A percentile compares a stretch with the other conserved stretches of the same genome.
Conservation (phyloP, 2,888 invertebrate genomes). For the Oegoconia quadripuncta region DNA sequence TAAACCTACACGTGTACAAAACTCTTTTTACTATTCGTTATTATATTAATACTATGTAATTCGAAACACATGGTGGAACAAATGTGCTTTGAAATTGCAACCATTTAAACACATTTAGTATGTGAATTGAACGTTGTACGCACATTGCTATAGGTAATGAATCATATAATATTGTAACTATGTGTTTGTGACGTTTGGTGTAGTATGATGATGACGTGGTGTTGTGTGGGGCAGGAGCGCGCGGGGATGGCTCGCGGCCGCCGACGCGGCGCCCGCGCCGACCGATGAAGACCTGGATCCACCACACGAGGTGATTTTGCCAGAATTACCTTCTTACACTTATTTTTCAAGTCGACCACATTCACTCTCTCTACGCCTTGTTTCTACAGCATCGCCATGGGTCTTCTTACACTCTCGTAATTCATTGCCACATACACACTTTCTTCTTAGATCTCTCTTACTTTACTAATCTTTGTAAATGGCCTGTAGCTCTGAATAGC, state of each 20-base stretch:
- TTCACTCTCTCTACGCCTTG: slow-evolving; percentile 63
- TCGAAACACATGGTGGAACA: no score
- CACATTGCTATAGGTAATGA: no score
- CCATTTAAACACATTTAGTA: no score
- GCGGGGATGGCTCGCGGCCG: slow-evolving; percentile 64
- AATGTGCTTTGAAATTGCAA: no score
- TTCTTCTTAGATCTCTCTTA: slow-evolving; percentile 12
- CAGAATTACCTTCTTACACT: slow-evolving; percentile 74
- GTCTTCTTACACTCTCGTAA: slow-evolving; percentile 62
- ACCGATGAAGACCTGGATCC: slow-evolving; percentile 68
- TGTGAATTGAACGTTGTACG: no score
- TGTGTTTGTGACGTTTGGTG: neutral
- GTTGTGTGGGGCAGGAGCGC: slow-evolving; percentile 73
- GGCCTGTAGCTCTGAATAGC: slow-evolving; percentile 16
- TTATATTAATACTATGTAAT: no score
- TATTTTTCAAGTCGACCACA: slow-evolving; percentile 47
- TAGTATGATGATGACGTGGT: slow-evolving; percentile 44
- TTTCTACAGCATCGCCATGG: slow-evolving; percentile 50
- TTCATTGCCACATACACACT: slow-evolving; percentile 30
- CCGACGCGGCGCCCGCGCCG: slow-evolving; percentile 62
- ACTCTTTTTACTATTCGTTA: no score
- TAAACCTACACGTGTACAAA: no score
- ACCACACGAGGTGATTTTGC: slow-evolving; percentile 77
- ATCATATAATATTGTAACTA: no score
- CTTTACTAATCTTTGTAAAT: slow-evolving; percentile 2